A percentile compares a stretch with the other conserved stretches of the same genome.
phyloP scores from a whole-genome alignment of 2,888 invertebrate species.

The Latrodectus elegans region DNA sequence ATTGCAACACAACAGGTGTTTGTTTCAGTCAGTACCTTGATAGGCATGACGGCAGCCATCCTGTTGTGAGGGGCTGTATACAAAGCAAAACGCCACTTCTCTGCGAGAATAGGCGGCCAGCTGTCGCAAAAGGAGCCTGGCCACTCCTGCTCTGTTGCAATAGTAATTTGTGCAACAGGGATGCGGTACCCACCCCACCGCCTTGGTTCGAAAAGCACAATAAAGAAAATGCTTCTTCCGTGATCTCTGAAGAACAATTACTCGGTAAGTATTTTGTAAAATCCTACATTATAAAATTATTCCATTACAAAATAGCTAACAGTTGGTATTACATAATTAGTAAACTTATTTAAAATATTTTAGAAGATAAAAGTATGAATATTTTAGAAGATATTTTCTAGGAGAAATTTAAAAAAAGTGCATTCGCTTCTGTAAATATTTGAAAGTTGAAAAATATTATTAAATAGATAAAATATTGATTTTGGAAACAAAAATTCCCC shows the following conservation, averaged over 20 bases:
- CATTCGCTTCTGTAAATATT: too few species aligned
- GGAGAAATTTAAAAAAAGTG: too few species aligned
- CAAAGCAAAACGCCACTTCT: conserved; percentile 74
- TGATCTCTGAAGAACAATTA: background rate
- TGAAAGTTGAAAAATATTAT: too few species aligned
- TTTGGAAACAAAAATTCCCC: too few species aligned
- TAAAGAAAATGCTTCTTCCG: conserved; percentile 2
- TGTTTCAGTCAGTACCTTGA: conserved; percentile 76
- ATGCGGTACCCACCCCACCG: conserved; percentile 36
- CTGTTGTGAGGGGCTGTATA: conserved; percentile 75
- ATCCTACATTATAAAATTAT: background rate
- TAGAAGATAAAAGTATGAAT: too few species aligned
- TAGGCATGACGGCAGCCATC: conserved; percentile 71
- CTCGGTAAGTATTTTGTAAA: background rate
- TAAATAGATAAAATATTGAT: too few species aligned
- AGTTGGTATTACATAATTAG: too few species aligned
- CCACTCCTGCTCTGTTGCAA: conserved; percentile 75
- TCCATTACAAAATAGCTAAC: too few species aligned
- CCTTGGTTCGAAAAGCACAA: conserved; percentile 21
- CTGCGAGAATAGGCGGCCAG: conserved; percentile 76
- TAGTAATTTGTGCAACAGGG: conserved; percentile 74
- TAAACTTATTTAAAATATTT: too few species aligned
- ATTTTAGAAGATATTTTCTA: too few species aligned
- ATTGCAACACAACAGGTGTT: conserved; percentile 74
- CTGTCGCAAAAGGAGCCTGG: conserved; percentile 73